Evolutionary conservation across 2,113 vertebrate genomes (phyloP).

Genomic region (Chaetops frenatus): DNA sequence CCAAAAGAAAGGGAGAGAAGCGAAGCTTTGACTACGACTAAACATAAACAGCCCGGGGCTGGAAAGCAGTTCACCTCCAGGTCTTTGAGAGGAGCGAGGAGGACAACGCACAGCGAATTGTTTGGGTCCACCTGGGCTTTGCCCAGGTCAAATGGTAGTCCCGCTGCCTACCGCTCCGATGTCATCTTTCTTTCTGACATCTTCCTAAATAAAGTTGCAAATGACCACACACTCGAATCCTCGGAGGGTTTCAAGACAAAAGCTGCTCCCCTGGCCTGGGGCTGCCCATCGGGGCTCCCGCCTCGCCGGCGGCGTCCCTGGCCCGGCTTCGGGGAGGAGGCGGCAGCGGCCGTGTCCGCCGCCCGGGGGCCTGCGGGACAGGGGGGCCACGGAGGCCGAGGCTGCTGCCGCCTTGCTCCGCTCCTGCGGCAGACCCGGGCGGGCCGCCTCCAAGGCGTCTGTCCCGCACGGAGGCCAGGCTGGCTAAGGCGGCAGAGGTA

Average conservation of each 20-base stretch:
- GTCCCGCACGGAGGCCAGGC: neutral
- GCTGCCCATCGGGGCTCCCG: neutral
- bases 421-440: neutral
- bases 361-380: neutral
- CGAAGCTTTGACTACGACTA: slow-evolving; percentile 68
- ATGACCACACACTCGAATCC: neutral
- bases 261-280: neutral
- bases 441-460: neutral
- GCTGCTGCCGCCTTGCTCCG: neutral
- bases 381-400: neutral
- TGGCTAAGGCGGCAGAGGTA: neutral
- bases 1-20: slow-evolving; percentile 68
- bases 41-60: slow-evolving; percentile 74
- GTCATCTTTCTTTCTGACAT: slow-evolving; percentile 38
- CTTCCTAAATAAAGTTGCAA: neutral
- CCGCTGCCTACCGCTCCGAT: neutral
- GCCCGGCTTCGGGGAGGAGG: neutral
- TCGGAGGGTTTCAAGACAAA: neutral
- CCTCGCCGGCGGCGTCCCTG: neutral
- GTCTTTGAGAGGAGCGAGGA: slow-evolving; percentile 74
- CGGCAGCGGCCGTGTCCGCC: neutral
- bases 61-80: slow-evolving; percentile 82
- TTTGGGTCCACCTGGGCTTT: slow-evolving; percentile 68
- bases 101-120: slow-evolving; percentile 61
- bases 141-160: neutral